Conservation (phyloP, 2,888 invertebrate species). For the Campoletis raptor region DNA sequence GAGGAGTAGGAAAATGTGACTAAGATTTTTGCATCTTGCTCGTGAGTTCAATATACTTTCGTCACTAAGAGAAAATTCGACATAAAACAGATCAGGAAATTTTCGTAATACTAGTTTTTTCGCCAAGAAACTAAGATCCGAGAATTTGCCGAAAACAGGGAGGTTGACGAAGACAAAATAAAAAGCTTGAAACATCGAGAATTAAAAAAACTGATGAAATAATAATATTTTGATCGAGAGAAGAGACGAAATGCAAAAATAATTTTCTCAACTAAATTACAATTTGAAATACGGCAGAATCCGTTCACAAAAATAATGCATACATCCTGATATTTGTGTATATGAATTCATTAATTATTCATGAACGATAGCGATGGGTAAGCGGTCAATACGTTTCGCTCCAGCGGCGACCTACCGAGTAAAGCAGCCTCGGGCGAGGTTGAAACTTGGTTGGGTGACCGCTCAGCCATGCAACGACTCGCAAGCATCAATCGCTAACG, state of each 20-base stretch:
- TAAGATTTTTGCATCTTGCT: conserved; percentile 4
- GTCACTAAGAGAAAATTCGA: neutral
- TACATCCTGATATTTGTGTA: neutral
- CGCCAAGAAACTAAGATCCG: neutral
- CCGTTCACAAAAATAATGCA: neutral
- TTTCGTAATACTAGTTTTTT: neutral
- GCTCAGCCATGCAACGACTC: neutral
- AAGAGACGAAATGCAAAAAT: neutral
- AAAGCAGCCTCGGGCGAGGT: neutral
- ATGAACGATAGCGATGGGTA: neutral
- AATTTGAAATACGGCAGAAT: neutral
- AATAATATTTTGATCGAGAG: neutral
- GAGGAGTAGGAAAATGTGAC: neutral
- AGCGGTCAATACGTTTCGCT: neutral
- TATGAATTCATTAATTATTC: neutral
- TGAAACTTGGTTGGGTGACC: neutral
- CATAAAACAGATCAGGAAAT: neutral
- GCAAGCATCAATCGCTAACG: neutral
- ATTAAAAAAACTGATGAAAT: neutral
- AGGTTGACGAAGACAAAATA: neutral
- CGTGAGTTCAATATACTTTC: conserved; percentile 3
- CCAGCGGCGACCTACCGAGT: neutral
- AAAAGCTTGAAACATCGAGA: neutral
- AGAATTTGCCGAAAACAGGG: neutral
- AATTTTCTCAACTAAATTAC: neutral